A percentile compares a stretch with the other conserved stretches of the same genome.
These are phyloP conservation scores for Coelinius sp. DNA, from an alignment of 2,888 invertebrate genomes.

Conservation along the genomic window DNA sequence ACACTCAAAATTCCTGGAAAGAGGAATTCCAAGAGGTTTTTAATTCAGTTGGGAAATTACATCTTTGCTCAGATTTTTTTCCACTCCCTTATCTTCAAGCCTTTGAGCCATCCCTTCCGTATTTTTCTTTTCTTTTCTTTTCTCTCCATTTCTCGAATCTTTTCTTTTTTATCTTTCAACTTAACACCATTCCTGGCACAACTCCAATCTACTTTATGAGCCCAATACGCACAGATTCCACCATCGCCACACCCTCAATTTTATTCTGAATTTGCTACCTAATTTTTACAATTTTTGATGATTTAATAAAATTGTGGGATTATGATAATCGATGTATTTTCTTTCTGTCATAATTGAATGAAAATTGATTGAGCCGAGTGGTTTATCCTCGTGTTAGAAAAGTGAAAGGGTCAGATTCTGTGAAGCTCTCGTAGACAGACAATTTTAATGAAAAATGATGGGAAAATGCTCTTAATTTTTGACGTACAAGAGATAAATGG, in stretches of 20 bases:
- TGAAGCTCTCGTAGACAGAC: not conserved
- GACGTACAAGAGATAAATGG: conserved; percentile 26
- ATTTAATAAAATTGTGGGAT: not conserved
- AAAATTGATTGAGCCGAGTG: too few species aligned
- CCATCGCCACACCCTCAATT: not conserved
- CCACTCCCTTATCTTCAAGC: not conserved
- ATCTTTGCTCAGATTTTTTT: not conserved
- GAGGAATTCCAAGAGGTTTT: not conserved
- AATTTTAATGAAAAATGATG: not conserved
- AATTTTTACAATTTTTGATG: not conserved
- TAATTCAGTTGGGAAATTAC: conserved; percentile 16
- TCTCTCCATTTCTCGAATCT: not conserved
- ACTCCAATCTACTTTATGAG: conserved; percentile 23
- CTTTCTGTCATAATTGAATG: too few species aligned
- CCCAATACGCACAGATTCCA: conserved; percentile 12
- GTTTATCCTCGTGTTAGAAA: too few species aligned
- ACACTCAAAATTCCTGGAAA: not conserved
- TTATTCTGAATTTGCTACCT: not conserved
- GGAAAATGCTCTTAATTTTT: not conserved
- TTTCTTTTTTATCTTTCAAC: conserved; percentile 9
- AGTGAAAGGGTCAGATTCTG: not conserved
- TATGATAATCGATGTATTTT: not conserved
- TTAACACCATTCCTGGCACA: conserved; percentile 20
- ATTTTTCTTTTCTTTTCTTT: not conserved
- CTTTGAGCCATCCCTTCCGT: not conserved